Evolutionary conservation across 1,140 invertebrate species (phyloP), one percentile per base, ranked within the genome.

Genomic region (Drosophila pseudoananassae): DNA sequence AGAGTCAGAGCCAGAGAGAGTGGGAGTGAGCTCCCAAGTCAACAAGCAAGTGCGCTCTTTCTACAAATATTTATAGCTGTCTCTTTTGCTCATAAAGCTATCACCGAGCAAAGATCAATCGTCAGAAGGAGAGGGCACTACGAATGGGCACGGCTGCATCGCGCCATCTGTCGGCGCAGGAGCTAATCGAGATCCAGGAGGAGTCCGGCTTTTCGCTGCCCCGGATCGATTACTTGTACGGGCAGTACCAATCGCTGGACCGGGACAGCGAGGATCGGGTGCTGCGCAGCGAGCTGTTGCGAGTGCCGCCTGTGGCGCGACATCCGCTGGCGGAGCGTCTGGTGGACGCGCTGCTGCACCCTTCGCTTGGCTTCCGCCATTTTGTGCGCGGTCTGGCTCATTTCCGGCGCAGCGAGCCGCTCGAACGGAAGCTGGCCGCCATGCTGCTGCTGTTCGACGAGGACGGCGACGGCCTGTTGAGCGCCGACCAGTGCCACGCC

Each of bases 181-280:
- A 79, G 20, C 15, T 74, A n/a, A 10, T 36, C 0, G 17, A 46
- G 5, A 58, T 79, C 6, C 68, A 79, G 20, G 53, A 15, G 17
- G 76, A 72, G 12, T 65, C 74, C 7, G 76, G 75, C 0, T 78
- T 78, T 55, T 72, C 76, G 27, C 29, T 64, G 10, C 45, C 43
- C 0, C 49, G 76, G 7, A 54, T 79, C 25, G 76, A 78, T 29
- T 79, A 78, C 5, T n/a, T 79, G 45, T 61, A 69, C n/a, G 76
- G 57, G 0, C 57, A 69, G 8, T 79, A 79, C n/a, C 52, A 69
- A 25, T 31, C 53, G 7, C 45, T 79, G 17, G 75, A 55, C 8
- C 74, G 76, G 1, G 76, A 69, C 20, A 8, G 8, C 1, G 50
- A 78, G 20, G 45, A 60, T 43, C 61, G 45, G 0, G 64, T 78